Base-by-base conservation (phyloP, 1,140 invertebrate genomes). In the Apocrypta bakeri region DNA sequence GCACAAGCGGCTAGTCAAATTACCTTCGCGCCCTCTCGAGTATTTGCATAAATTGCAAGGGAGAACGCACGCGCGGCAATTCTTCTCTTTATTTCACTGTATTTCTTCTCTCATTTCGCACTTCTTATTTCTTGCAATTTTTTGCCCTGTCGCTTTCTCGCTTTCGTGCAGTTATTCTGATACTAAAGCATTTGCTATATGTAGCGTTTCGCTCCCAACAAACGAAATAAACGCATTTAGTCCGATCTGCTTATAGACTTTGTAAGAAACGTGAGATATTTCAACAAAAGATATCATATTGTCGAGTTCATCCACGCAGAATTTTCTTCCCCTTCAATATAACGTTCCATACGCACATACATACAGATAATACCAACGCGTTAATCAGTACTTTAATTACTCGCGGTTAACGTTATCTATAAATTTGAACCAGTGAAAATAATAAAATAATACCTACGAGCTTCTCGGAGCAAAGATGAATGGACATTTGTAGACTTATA, bases 21-120 rank as follows among this genome's bases (percentile, higher is more conserved):
- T 82, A 76, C 73, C 27, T 56, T 73, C 40, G 25, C 29, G 61
- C 37, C 17, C 37, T 8, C 61, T 17, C n/a, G 42, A n/a, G 48
- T n/a, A 21, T 82, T 82, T 56, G 63, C 80, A 82, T 82, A 82
- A 82, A 82, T 76, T 76, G 73, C 64, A 42, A 17, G 42, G 48
- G 40, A 56, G 11, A 14, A 64, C n/a, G 40, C 14, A 21, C 72
- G 17, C 68, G n/a, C 11, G 11, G 40, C 73, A 69, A 76, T 82
- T 82, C 72, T 69, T 75, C 25, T 75, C 63, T 76, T 40, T 82
- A 76, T 76, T 82, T 69, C 40, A 82, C 25, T 68, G 61, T 75
- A 1, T 66, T 33, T 66, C 12, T 56, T 2, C 21, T 72, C 31
- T 29, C 61, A n/a, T 74, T 25, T 64, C 37, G 37, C 61, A 21